These are phyloP conservation scores for Hyphantria cunea DNA, from an alignment of 1,140 invertebrate species.

Conservation along the genomic window DNA sequence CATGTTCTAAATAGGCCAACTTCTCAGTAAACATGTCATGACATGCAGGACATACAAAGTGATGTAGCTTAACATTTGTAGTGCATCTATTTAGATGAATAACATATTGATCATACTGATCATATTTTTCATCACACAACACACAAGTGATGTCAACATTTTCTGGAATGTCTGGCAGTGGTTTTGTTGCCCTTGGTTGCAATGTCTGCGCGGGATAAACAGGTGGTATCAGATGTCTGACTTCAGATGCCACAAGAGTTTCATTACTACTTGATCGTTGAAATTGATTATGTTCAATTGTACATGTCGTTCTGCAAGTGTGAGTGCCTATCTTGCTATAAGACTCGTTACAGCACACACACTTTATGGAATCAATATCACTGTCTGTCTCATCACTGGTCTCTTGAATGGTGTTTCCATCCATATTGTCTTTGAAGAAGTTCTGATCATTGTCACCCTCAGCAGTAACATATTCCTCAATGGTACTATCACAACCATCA, in stretches of 20 bases:
- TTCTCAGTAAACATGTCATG: conserved; percentile 72
- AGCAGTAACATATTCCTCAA: conserved; percentile 45
- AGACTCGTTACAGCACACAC: conserved; percentile 68
- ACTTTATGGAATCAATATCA: conserved; percentile 73
- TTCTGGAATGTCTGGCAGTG: conserved; percentile 34
- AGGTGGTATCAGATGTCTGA: conserved; percentile 27
- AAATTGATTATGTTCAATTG: conserved; percentile 65
- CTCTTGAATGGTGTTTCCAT: conserved; percentile 45
- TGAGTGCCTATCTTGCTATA: conserved; percentile 63
- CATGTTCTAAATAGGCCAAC: conserved; percentile 64
- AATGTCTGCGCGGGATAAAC: conserved; percentile 28
- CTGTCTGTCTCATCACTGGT: conserved; percentile 76
- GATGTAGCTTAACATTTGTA: conserved; percentile 73
- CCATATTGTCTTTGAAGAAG: conserved; percentile 51
- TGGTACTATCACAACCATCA: conserved; percentile 23
- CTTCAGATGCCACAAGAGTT: conserved; percentile 69
- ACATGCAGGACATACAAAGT: conserved; percentile 71
- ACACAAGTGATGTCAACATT: conserved; percentile 63
- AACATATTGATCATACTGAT: conserved; percentile 69
- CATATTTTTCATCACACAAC: conserved; percentile 69
- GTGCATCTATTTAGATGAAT: conserved; percentile 71
- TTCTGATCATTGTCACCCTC: conserved; percentile 68
- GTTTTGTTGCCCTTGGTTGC: conserved; percentile 28
- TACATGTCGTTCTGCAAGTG: conserved; percentile 67
- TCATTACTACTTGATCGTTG: conserved; percentile 67